A percentile compares a stretch with the other conserved stretches of the same genome.
These are phyloP conservation scores for Athene noctua DNA, from an alignment of 2,113 vertebrate genomes.

Conservation along the genomic window DNA sequence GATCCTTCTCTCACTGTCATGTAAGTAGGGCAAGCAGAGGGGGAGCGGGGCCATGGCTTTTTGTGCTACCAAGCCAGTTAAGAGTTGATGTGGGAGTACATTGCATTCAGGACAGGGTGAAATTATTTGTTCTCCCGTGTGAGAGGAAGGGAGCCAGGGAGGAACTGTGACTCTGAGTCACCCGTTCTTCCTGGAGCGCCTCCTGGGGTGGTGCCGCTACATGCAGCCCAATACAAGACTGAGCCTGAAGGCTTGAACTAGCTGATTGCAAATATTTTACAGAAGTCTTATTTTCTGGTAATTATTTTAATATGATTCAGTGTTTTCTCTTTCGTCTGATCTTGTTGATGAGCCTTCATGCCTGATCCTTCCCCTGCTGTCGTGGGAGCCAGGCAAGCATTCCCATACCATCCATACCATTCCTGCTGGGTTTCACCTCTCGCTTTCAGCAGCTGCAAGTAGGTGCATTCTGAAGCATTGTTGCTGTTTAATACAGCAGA, in stretches of 20 bases:
- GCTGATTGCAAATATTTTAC: slow-evolving; percentile 34
- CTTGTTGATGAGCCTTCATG: slow-evolving; percentile 40
- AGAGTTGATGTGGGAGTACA: background rate
- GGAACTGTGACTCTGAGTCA: slow-evolving; percentile 42
- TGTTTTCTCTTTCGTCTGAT: slow-evolving; percentile 61
- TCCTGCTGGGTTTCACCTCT: background rate
- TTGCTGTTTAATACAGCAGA: background rate
- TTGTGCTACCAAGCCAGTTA: background rate
- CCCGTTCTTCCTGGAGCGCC: background rate
- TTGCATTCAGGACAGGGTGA: background rate
- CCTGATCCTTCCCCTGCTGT: background rate
- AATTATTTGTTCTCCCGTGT: background rate
- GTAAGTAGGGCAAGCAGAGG: background rate
- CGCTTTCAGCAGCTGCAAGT: background rate
- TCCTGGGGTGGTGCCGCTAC: slow-evolving; percentile 42
- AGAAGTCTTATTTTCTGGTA: slow-evolving; percentile 57
- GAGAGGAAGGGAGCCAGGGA: slow-evolving; percentile 34
- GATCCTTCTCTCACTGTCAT: background rate
- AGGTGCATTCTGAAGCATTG: background rate
- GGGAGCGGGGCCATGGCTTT: background rate
- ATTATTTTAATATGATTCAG: slow-evolving; percentile 64
- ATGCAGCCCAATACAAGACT: slow-evolving; percentile 19
- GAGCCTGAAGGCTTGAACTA: slow-evolving; percentile 37
- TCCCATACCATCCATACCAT: background rate
- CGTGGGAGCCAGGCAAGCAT: background rate